Percentiles rank a stretch among this genome's conserved stretches.
These are phyloP conservation scores for Callipepla californica DNA, from an alignment of 2,113 vertebrate genomes.

Conservation along the genomic window DNA sequence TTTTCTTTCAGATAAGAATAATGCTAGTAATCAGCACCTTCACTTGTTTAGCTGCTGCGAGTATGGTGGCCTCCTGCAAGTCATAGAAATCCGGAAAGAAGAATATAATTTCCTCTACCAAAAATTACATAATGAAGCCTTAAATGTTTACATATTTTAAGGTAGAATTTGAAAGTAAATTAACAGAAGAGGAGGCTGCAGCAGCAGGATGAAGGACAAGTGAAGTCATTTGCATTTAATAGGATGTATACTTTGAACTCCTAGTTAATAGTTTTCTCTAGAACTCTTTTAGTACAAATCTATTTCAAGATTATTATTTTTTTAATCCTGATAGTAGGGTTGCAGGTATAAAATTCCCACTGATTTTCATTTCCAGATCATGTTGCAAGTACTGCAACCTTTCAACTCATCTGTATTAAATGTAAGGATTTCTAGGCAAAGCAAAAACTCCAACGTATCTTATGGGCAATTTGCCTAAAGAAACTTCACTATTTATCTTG, in stretches of 20 bases:
- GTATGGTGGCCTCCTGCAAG: background rate
- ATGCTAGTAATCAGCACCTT: background rate
- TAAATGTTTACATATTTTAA: background rate
- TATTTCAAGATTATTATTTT: background rate
- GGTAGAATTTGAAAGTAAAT: background rate
- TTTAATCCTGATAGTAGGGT: background rate
- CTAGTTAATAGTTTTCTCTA: background rate
- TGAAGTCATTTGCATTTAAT: background rate
- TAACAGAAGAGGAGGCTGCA: background rate
- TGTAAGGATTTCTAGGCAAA: background rate
- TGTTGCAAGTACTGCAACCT: background rate
- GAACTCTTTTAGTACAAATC: background rate
- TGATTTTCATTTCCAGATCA: background rate
- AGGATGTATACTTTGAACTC: background rate
- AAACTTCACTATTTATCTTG: background rate
- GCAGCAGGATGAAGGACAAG: background rate
- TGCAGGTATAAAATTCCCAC: background rate
- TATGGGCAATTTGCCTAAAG: background rate
- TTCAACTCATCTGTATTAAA: background rate
- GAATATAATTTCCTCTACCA: background rate
- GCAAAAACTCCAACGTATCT: rapidly evolving
- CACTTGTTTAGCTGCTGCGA: background rate
- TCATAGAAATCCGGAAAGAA: background rate
- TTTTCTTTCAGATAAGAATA: background rate
- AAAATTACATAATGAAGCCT: background rate